Base-by-base conservation (phyloP, 2,113 vertebrate genomes). In the Rhea pennata region DNA sequence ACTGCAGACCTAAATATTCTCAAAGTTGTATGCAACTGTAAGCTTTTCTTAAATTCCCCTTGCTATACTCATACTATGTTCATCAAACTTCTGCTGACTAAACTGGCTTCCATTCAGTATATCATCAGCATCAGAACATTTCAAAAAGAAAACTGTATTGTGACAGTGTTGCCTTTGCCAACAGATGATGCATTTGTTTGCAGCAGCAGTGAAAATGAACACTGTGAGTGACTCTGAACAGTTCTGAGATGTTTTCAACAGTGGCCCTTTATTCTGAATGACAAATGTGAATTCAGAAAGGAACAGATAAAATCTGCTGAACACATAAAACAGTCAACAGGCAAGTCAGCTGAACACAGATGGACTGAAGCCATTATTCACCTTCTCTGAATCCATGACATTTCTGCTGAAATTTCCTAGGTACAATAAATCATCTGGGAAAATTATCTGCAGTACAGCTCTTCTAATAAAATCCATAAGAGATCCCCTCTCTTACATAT, bases 241-340 rank as follows among this genome's bases (percentile, higher is more conserved):
- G 42, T 88, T 94, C 90, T 74, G 90, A 95, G 83, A 86, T 88
- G 65, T 84, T 94, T 96, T 86, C 88, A 90, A 33, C 88, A 88
- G 88, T 71, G 83, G 82, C n/a, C 51, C 83, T 96, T 94, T 93
- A 93, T 95, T 95, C 83, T 33, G 29, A 84, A 86, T 87, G 90
- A 96, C 94, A 95, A 96, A 97, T 14, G 8, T 78, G 95, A 88
- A 77, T 86, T 87, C 90, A 90, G 79, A 80, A 93, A 92, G 92
- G 83, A 95, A 86, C 54, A 94, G 85, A 96, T 94, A 84, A 96
- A 95, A 96, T 93, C 83, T 95, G 79, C 88, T 86, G 79, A 92
- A 83, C 83, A 80, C 79, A 88, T 86, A 94, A 96, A 93, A 44
- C 61, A 84, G 87, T 88, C 94, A 96, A 80, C 85, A 84, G 82